These are phyloP conservation scores for Melopsittacus undulatus DNA, from an alignment of 2,797 vertebrate genomes.

Conservation along the genomic window DNA sequence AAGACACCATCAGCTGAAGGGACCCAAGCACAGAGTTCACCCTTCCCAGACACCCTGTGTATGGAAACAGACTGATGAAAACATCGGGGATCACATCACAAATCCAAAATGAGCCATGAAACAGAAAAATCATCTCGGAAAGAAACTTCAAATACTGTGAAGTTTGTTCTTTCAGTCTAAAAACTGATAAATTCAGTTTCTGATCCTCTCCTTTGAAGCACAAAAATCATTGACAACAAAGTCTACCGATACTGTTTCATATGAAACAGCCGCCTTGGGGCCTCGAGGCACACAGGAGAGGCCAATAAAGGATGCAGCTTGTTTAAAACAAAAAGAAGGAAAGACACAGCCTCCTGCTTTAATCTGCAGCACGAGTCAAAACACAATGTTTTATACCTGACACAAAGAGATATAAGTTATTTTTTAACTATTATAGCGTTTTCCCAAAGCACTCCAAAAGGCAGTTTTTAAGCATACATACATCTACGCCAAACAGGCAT, in stretches of 20 bases:
- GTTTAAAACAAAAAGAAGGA: not conserved
- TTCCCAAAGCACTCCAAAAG: conserved; percentile 5
- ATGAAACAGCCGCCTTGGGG: not conserved
- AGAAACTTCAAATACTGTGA: not conserved
- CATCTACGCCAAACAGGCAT: not conserved
- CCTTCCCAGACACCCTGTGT: accelerated
- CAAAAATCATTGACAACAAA: not conserved
- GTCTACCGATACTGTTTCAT: not conserved
- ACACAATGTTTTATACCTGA: not conserved
- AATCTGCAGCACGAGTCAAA: not conserved
- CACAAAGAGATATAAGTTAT: not conserved
- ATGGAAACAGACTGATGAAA: not conserved
- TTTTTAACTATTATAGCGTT: not conserved
- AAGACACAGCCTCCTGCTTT: not conserved
- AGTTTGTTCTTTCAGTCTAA: not conserved
- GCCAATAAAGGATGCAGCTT: not conserved
- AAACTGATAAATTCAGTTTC: not conserved
- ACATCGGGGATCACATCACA: accelerated
- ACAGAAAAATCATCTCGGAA: not conserved
- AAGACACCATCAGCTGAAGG: not conserved
- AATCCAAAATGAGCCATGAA: not conserved
- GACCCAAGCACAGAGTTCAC: not conserved
- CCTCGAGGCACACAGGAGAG: not conserved
- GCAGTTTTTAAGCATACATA: not conserved
- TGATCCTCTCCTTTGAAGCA: conserved; percentile 20